A percentile compares a stretch with the other conserved stretches of the same genome.
Evolutionary conservation across 1,140 invertebrate species (phyloP).

Genomic region (Drosophila nikananu): DNA sequence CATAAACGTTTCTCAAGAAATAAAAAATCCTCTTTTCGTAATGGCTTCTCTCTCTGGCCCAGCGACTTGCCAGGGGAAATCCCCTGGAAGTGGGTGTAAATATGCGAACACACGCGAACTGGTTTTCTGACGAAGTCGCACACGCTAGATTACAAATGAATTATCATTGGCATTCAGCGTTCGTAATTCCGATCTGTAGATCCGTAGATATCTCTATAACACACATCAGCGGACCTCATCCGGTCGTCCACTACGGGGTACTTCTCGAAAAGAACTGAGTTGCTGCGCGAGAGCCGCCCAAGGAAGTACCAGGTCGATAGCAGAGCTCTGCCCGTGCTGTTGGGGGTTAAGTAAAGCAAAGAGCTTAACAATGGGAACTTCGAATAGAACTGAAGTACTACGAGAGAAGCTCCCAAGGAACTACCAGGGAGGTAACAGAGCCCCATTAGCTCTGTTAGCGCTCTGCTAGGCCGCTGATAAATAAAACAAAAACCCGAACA

Average conservation of each 20-base stretch:
- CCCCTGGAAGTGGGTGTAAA: slow-evolving; percentile 42
- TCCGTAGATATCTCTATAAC: background rate
- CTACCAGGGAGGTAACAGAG: background rate
- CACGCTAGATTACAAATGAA: slow-evolving; percentile 46
- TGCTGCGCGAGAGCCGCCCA: background rate
- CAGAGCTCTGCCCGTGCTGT: background rate
- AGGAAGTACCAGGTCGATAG: slow-evolving; percentile 4
- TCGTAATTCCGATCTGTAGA: slow-evolving; percentile 28
- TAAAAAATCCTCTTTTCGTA: slow-evolving; percentile 37
- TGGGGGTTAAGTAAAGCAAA: background rate
- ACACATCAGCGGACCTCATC: background rate
- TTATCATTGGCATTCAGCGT: slow-evolving; percentile 32
- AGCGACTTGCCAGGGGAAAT: slow-evolving; percentile 21
- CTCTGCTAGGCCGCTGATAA: background rate
- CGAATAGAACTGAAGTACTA: background rate
- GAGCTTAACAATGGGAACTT: too few species aligned
- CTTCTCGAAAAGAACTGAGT: slow-evolving; percentile 22
- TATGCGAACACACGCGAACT: slow-evolving; percentile 32
- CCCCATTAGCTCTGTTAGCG: background rate
- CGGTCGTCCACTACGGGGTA: slow-evolving; percentile 26
- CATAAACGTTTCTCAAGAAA: slow-evolving; percentile 42
- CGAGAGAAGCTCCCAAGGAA: background rate
- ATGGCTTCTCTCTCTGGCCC: slow-evolving; percentile 4
- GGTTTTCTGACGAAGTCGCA: slow-evolving; percentile 34
- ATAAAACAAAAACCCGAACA: slow-evolving; percentile 1